These are phyloP conservation scores for Etheostoma nigrum DNA, from an alignment of 2,797 vertebrate species.

Conservation along the genomic window DNA sequence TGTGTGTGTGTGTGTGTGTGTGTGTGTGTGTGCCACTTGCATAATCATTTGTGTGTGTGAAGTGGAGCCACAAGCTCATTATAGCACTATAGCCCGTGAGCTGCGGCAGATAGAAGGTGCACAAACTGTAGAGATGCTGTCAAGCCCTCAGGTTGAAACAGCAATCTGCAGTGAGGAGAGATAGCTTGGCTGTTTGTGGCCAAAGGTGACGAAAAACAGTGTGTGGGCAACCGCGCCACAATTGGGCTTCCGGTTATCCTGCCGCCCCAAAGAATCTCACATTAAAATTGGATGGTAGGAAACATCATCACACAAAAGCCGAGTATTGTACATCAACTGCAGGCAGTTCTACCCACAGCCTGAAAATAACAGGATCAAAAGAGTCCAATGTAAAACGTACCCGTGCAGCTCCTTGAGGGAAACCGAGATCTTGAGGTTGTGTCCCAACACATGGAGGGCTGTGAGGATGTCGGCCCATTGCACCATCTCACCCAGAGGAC, in stretches of 20 bases:
- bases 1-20: constrained; percentile 7
- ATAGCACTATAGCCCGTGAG: constrained; percentile 61
- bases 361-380: neutral
- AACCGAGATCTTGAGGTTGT: constrained; percentile 90
- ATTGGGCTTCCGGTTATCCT: constrained; percentile 14
- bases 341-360: constrained; percentile 11
- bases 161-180: constrained; percentile 45
- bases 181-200: constrained; percentile 53
- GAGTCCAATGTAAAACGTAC: constrained; percentile 86
- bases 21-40: constrained; percentile 5
- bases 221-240: constrained; percentile 10
- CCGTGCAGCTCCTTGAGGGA: constrained; percentile 96
- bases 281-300: neutral
- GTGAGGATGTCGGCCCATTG: constrained; percentile 99
- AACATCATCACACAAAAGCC: neutral
- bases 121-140: constrained; percentile 54
- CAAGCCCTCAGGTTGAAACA: constrained; percentile 51
- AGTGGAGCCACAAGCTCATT: constrained; percentile 46
- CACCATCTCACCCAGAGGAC: constrained; percentile 98
- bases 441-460: constrained; percentile 93
- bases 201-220: constrained; percentile 46
- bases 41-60: constrained; percentile 39
- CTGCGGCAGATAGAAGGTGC: constrained; percentile 48
- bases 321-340: neutral
- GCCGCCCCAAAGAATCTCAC: neutral